Base-by-base conservation (phyloP, 2,797 vertebrate species). In the Hoplostethus mediterraneus region DNA sequence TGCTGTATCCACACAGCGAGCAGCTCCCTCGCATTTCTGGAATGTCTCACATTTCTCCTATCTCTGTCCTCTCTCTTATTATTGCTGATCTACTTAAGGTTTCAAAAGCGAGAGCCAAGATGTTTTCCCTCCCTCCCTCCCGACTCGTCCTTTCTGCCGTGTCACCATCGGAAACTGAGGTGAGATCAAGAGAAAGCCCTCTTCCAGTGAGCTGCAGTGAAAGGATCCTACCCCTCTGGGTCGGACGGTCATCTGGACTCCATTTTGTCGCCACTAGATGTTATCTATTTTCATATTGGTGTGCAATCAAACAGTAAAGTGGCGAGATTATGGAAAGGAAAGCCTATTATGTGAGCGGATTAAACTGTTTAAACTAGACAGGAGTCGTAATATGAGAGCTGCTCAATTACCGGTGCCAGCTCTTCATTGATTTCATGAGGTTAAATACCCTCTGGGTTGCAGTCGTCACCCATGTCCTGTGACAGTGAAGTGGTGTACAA, bases 21-120 rank as follows among this genome's bases (percentile, higher is more conserved):
- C 90, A 88, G 94, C 94, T 95, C 94, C 92, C 79, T 81, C 90
- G 77, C 93, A 95, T 95, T 95, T 91, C 93, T 96, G 89, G 93
- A 93, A 94, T 95, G 93, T 92, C 94, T 96, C 79, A 82, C 90
- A 94, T 95, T 93, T 95, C 94, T 95, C 81, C 56, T 64, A 75
- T 68, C 52, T 72, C 59, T 2, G 11, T 75, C 78, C 56, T 75
- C 51, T 77, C 75, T 84, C 86, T 85, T 88, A 88, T 91, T 89
- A 87, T 90, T 88, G 66, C 69, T 72, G 73, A 87, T 86, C 80
- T 84, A 47, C 72, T 83, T 76, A 73, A 38, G 3, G 30, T 82
- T 84, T 80, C 53, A 73, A 82, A 82, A 57, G 63, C 49, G 1
- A 62, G 42, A 79, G 75, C 75, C 80, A 85, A 83, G 36, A 75